Percentiles rank a stretch among this genome's conserved stretches.
phyloP scores from a whole-genome alignment of 2,113 vertebrate species.

The Rhombomys opimus region DNA sequence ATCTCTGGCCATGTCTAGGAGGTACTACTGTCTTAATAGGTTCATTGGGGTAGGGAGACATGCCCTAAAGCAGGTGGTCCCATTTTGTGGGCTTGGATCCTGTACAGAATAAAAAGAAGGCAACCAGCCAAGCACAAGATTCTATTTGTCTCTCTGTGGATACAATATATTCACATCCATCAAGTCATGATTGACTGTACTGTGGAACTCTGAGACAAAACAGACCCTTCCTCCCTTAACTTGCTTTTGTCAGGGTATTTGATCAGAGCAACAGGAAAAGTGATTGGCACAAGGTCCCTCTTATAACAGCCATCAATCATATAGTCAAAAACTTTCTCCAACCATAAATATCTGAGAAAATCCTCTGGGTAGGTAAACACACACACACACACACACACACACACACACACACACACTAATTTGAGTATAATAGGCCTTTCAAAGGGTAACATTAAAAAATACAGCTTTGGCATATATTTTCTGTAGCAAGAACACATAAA shows the following conservation, averaged over 20 bases:
- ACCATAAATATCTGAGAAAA: neutral
- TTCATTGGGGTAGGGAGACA: neutral
- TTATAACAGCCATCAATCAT: no score
- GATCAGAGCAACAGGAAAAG: neutral
- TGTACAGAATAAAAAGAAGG: neutral
- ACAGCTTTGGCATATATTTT: neutral
- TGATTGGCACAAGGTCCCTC: neutral
- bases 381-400: no score
- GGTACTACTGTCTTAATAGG: neutral
- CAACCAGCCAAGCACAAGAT: neutral
- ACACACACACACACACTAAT: neutral
- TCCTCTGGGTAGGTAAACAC: neutral
- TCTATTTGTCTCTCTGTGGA: neutral
- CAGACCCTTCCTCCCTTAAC: neutral
- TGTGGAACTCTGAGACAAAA: neutral
- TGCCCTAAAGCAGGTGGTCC: neutral
- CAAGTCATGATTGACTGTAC: neutral
- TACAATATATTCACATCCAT: neutral
- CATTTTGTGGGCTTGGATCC: neutral
- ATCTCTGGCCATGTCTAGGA: neutral
- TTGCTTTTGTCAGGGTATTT: neutral
- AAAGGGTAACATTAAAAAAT: slow-evolving; percentile 4
- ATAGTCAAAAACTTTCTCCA: neutral
- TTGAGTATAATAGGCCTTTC: neutral
- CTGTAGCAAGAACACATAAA: neutral